phyloP scores from a whole-genome alignment of 2,888 invertebrate genomes.

The Germaria angustata region DNA sequence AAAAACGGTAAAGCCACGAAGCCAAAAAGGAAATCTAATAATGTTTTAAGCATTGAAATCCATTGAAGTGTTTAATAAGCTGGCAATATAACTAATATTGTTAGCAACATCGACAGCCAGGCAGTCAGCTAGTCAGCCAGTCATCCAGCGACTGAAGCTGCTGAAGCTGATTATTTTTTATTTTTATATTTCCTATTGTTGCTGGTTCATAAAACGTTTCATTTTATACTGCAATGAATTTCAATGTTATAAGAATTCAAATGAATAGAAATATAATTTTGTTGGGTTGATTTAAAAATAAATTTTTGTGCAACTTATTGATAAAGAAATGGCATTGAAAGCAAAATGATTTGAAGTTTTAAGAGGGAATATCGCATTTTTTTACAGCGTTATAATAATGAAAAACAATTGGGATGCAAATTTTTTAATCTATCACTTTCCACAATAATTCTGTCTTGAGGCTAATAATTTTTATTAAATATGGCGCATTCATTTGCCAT shows the following conservation, averaged over 20 bases:
- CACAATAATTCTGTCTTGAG: conserved; percentile 27
- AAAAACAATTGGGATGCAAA: conserved; percentile 42
- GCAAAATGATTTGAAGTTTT: conserved; percentile 33
- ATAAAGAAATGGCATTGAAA: conserved; percentile 46
- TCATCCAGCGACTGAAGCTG: neutral
- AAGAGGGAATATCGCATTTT: conserved; percentile 3
- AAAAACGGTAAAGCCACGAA: conserved; percentile 43
- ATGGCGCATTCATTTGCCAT: neutral
- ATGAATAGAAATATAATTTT: conserved; percentile 18
- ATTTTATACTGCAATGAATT: conserved; percentile 45
- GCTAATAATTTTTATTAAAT: conserved; percentile 28
- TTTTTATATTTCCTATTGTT: neutral
- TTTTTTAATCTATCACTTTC: conserved; percentile 10
- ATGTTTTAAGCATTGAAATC: conserved; percentile 63
- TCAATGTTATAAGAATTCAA: conserved; percentile 47
- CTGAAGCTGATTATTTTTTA: neutral
- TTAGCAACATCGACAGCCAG: neutral
- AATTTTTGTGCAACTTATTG: conserved; percentile 63
- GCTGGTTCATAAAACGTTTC: conserved; percentile 30
- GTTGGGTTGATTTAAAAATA: conserved; percentile 5
- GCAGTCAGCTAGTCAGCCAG: neutral
- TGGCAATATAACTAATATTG: conserved; percentile 50
- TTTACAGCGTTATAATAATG: conserved; percentile 13
- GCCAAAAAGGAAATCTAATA: conserved; percentile 64
- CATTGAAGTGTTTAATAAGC: conserved; percentile 65